Evolutionary conservation across 2,888 invertebrate species (phyloP), one percentile per base, ranked within the genome.

Genomic region (Dicyrtoma fusca): DNA sequence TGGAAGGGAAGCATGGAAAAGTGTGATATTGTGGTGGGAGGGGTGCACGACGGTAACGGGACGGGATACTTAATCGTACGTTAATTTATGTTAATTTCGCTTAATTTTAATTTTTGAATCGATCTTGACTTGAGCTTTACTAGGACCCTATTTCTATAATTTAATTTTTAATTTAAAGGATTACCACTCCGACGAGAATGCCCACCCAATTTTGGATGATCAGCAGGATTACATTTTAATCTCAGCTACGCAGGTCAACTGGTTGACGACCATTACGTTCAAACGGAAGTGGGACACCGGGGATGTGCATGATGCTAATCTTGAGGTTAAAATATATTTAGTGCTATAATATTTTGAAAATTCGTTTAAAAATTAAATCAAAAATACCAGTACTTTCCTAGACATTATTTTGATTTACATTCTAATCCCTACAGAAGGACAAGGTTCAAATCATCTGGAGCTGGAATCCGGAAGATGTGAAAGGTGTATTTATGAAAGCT

Each of bases 1-100:
- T 79, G 77, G 77, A 51, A 69, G n/a, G 77, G 77, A 0, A 73
- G 74, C 3, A 78, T 79, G 79, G 71, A 76, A 65, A 75, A 70
- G 13, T 79, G 79, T 71, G 79, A 79, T 57, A 76, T 79, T 70
- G 76, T 76, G 13, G 68, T 79, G 25, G 78, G 78, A 8, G 77
- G 79, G 77, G 77, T 79, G 0, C 74, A 75, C 51, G 72, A 76
- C 17, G 10, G 11, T 5, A 66, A 23, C 53, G 68, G 68, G 11
- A 2, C 51, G 21, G 68, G 49, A 5, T 42, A 68, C 21, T 51
- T 72, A 6, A 5, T 13, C 13, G 72, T 72, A 49, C 45, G 61
- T n/a, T 42, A 47, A 19, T 23, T n/a, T 45, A 4, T 49, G 49
- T 17, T 49, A 17, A 17, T 17, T 49, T 49, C 11, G 3, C 3